A percentile compares a stretch with the other conserved stretches of the same genome.
These are phyloP conservation scores for Atrichornis clamosus DNA, from an alignment of 2,113 vertebrate species.

Conservation along the genomic window DNA sequence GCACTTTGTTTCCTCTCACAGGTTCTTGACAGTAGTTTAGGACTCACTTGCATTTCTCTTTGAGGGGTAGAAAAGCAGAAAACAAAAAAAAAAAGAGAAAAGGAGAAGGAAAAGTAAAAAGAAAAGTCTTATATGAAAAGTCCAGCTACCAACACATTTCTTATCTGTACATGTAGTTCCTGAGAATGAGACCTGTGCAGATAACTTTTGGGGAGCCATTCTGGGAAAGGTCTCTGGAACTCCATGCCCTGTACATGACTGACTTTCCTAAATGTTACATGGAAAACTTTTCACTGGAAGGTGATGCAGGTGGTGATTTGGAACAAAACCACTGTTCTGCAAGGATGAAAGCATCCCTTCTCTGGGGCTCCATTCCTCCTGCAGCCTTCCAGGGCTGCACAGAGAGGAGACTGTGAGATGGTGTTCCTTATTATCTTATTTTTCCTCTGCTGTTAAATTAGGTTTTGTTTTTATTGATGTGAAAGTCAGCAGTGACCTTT, in stretches of 20 bases:
- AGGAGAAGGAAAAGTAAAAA: background rate
- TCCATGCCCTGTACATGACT: background rate
- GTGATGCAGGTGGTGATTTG: background rate
- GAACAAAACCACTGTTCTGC: background rate
- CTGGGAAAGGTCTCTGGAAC: background rate
- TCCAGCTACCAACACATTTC: background rate
- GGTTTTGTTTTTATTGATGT: background rate
- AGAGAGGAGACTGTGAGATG: background rate
- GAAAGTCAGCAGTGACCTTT: background rate
- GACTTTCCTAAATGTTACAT: background rate
- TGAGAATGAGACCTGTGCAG: background rate
- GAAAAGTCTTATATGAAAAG: background rate
- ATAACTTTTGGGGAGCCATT: background rate
- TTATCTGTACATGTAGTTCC: background rate
- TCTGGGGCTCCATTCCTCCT: accelerated
- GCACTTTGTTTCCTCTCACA: background rate
- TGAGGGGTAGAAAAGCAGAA: background rate
- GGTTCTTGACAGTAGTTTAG: background rate
- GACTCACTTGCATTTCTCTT: background rate
- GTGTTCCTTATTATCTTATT: background rate
- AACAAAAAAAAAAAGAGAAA: background rate
- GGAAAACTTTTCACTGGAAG: background rate
- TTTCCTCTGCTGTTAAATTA: background rate
- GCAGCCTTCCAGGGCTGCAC: background rate
- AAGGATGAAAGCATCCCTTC: background rate